These are phyloP conservation scores for Caranx ignobilis DNA, from an alignment of 2,113 vertebrate genomes.

Conservation along the genomic window DNA sequence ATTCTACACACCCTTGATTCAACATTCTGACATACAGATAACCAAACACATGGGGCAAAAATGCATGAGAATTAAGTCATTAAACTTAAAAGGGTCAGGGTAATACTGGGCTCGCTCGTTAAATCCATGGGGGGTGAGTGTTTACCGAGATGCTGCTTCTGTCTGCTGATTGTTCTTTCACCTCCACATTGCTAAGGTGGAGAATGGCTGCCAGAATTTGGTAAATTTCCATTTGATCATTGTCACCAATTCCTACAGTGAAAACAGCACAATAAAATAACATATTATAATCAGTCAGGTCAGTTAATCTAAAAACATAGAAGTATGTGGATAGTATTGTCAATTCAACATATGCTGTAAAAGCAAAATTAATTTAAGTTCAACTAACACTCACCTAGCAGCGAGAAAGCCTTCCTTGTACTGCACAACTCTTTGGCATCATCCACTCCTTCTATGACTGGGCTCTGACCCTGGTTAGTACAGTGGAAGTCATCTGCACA, in stretches of 20 bases:
- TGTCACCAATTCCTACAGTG: constrained; percentile 88
- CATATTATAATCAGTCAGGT: not conserved
- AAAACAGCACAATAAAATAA: not conserved
- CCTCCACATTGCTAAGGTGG: constrained; percentile 93
- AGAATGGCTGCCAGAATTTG: constrained; percentile 94
- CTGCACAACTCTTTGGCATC: constrained; percentile 91
- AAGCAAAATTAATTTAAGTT: not conserved
- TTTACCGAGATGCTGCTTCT: constrained; percentile 91
- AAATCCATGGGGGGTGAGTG: not conserved
- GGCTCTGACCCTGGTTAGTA: constrained; percentile 92
- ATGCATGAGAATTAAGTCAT: no score
- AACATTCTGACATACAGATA: not conserved
- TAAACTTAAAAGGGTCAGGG: no score
- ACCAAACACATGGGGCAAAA: not conserved
- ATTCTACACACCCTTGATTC: not conserved
- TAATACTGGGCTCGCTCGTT: not conserved
- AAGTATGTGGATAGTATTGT: not conserved
- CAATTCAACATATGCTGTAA: not conserved
- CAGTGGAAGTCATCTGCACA: constrained; percentile 90
- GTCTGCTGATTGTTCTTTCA: constrained; percentile 89
- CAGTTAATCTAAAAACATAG: not conserved
- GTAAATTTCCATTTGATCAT: constrained; percentile 94
- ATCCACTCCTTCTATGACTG: constrained; percentile 90
- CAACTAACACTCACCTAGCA: constrained; percentile 86
- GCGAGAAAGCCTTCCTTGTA: constrained; percentile 91